Evolutionary conservation across 2,888 invertebrate species (phyloP).

Genomic region (Drosophila antonietae): DNA sequence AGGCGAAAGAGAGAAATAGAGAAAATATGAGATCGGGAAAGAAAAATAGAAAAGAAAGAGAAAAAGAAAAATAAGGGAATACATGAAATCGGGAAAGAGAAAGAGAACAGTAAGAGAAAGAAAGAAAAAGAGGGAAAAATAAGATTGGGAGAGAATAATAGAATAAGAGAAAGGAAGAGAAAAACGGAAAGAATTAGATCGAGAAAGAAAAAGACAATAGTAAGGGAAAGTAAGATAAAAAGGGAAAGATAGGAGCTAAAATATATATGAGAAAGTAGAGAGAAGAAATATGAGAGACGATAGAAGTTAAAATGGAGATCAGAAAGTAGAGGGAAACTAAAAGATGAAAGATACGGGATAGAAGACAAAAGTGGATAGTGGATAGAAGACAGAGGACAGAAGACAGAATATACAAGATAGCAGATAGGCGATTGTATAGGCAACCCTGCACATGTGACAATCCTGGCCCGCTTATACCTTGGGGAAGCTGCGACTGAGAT

Average conservation of each 20-base stretch:
- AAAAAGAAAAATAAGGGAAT: too few relatives aligned
- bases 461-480: constrained; percentile 43
- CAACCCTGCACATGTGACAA: constrained; percentile 4
- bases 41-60: too few relatives aligned
- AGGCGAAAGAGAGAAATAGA: too few relatives aligned
- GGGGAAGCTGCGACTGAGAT: constrained; percentile 58
- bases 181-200: not conserved
- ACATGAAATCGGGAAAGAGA: too few relatives aligned
- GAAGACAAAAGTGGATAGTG: not conserved
- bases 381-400: not conserved
- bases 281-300: not conserved
- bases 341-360: not conserved
- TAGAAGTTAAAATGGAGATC: too few relatives aligned
- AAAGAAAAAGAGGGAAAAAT: too few relatives aligned
- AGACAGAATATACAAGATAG: too few relatives aligned
- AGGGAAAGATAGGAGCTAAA: not conserved
- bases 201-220: not conserved
- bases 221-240: not conserved
- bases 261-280: not conserved
- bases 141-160: too few relatives aligned
- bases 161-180: not conserved
- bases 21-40: too few relatives aligned
- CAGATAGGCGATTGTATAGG: not conserved
- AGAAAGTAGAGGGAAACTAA: not conserved
- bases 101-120: not conserved